Evolutionary conservation across 2,888 invertebrate species (phyloP), one percentile per base, ranked within the genome.

Genomic region (Steromphala cineraria): DNA sequence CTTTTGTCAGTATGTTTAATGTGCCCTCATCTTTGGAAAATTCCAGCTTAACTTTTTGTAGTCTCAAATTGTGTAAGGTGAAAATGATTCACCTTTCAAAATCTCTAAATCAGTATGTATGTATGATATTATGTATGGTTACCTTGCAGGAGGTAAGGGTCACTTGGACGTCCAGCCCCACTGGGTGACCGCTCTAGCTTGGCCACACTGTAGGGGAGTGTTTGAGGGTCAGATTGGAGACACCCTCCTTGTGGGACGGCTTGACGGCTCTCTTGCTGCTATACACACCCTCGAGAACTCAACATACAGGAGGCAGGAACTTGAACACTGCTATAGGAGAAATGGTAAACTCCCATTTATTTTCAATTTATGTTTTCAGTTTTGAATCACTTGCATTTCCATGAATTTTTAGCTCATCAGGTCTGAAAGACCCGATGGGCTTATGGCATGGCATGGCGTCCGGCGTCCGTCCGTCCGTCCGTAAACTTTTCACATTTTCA

Each of bases 181-280:
- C 81, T 90, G 88, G 87, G 91, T 93, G 40, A 91, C 92, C 0
- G 93, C 94, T 3, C 91, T 95, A 84, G 89, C 94, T 1, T 95
- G 95, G 95, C 95, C 95, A 0, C 93, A 86, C 75, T 83, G 89
- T 80, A 89, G 89, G 76, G 90, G 91, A 15, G 84, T 90, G 75
- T 86, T 92, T 82, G 92, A 92, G 13, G 92, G 92, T 2, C 87
- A 89, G 55, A 86, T 91, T 19, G 92, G 91, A 4, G 92, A 95
- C 80, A 92, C 93, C 82, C 91, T 95, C 53, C 88, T 95, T 28
- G 93, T 95, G 21, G 95, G 95, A 0, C 93, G 94, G 81, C 93
- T 95, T 17, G 95, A 95, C 88, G 95, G 95, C 21, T 94, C 94
- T 0, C 92, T 86, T 80, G 89, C 91, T 10, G 82, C 92, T 67